These are phyloP conservation scores for Alligator mississippiensis DNA, from an alignment of 2,113 vertebrate genomes.

Conservation along the genomic window DNA sequence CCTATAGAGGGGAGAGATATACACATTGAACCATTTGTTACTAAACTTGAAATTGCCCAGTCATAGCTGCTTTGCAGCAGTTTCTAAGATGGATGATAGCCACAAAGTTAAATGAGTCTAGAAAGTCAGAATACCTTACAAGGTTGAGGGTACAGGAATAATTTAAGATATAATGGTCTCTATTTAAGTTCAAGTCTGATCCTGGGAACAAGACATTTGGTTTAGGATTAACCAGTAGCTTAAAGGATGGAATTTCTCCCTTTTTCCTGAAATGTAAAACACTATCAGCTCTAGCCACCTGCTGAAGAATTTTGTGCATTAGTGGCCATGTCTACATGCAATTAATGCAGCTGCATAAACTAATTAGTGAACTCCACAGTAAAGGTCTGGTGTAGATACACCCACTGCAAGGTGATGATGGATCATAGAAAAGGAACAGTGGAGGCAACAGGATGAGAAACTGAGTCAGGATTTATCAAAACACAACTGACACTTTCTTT, in stretches of 20 bases:
- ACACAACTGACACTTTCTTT: background rate
- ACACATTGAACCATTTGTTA: background rate
- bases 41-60: background rate
- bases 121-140: background rate
- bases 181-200: background rate
- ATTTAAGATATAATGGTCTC: background rate
- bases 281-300: background rate
- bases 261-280: background rate
- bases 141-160: background rate
- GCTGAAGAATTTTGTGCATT: background rate
- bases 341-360: too few species aligned
- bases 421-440: background rate
- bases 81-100: background rate
- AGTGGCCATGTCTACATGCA: too few species aligned
- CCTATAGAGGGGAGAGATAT: background rate
- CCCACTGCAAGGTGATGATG: too few species aligned
- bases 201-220: background rate
- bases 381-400: too few species aligned
- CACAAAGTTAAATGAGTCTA: background rate
- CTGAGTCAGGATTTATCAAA: background rate
- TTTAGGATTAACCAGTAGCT: background rate
- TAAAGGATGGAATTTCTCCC: background rate
- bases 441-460: background rate
- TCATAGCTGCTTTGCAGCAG: background rate
- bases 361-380: too few species aligned